Conservation (phyloP, 2,797 vertebrate species). For the Champsocephalus esox region DNA sequence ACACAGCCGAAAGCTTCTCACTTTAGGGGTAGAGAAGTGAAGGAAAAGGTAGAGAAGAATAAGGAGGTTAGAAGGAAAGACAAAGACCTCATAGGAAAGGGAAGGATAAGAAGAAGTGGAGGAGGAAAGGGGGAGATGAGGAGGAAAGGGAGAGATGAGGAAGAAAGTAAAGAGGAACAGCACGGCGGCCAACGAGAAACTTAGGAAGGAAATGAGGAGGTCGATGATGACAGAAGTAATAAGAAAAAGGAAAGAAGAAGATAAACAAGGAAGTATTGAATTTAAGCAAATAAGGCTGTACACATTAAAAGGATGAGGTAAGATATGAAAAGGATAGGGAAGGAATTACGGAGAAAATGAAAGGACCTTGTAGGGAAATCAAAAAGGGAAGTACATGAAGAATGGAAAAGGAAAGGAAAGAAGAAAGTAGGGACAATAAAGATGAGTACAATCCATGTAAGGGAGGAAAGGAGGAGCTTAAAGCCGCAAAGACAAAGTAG, state of each 20-base stretch:
- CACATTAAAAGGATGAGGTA: neutral
- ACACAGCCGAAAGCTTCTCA: too few species aligned
- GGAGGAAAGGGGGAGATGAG: neutral
- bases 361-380: too few species aligned
- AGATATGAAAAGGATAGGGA: neutral
- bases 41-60: neutral
- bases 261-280: neutral
- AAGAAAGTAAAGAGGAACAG: neutral
- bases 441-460: too few species aligned
- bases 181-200: neutral
- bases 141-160: too few species aligned
- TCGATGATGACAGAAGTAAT: neutral
- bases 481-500: too few species aligned
- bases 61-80: neutral
- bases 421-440: too few species aligned
- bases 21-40: neutral
- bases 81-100: neutral
- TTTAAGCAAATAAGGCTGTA: neutral
- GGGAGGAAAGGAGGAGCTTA: too few species aligned
- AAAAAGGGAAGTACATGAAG: too few species aligned
- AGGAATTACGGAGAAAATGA: neutral
- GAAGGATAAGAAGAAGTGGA: too few species aligned
- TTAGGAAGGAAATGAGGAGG: neutral
- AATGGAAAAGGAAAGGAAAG: too few species aligned
- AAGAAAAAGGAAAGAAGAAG: neutral